Evolutionary conservation across 2,888 invertebrate genomes (phyloP), one percentile per base, ranked within the genome.

Genomic region (Frankliniella intonsa): DNA sequence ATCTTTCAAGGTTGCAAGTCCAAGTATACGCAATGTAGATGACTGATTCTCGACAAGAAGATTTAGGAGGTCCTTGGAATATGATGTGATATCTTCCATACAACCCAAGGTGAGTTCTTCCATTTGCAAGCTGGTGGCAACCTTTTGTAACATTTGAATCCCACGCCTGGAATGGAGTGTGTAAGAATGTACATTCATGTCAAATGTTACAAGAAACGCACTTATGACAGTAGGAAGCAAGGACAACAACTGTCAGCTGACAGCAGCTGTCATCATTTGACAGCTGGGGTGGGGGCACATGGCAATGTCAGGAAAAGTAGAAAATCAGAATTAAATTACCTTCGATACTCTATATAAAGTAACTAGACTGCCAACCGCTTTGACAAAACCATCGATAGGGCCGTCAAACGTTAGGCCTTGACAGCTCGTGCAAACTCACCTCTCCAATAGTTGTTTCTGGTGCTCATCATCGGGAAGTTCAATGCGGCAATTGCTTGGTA

Each of bases 1-100:
- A 87, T 92, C 92, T 87, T 94, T 94, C 51, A 94, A 91, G 81
- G 93, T 93, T 84, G 93, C 93, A 85, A 94, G 88, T 85, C 93
- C 92, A 80, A 94, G 88, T 84, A 91, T 89, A 83, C 90, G 89
- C 81, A 94, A 87, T 83, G 91, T 90, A 84, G 90, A 89, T 80
- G 92, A 86, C 82, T 91, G 90, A 85, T 88, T 87, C 79, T 87
- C 85, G 79, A 87, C 87, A 69, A 91, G 86, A 9, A 88, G 86
- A 65, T 88, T 86, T 55, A 91, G 85, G 82, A 91, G 86, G 65
- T 86, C 84, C 81, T 87, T 87, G 22, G 88, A 87, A 84, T 88
- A 88, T 81, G 88, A 88, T n/a, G 89, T 87, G 69, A 91, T 85
- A 83, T 90, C 90, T 86, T 91, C 90, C 50, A 90, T 88, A 85